These are phyloP conservation scores for Colletes latitarsis DNA, from an alignment of 1,140 invertebrate species.

Conservation along the genomic window DNA sequence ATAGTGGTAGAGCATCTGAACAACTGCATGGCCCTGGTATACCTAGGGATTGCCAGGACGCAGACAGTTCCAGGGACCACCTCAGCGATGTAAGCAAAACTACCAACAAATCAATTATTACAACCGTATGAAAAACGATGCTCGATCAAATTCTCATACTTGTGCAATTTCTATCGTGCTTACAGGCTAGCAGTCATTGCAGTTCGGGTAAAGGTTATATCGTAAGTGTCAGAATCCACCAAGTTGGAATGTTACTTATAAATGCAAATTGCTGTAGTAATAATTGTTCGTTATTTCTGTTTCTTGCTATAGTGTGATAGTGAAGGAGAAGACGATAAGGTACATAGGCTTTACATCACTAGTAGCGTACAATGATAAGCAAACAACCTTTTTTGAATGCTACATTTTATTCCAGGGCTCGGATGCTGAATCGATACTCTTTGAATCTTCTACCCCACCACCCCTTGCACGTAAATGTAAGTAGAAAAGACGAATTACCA, in stretches of 20 bases:
- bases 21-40: constrained; percentile 88
- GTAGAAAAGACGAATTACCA: constrained; percentile 41
- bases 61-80: constrained; percentile 89
- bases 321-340: constrained; percentile 93
- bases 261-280: neutral
- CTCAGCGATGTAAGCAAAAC: constrained; percentile 88
- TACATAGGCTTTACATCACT: constrained; percentile 77
- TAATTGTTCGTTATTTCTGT: constrained; percentile 49
- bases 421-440: constrained; percentile 89
- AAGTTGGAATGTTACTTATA: neutral
- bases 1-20: constrained; percentile 89
- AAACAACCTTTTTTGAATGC: neutral
- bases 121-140: neutral
- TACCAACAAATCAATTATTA: neutral
- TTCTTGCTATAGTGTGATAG: constrained; percentile 92
- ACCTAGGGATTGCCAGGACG: constrained; percentile 84
- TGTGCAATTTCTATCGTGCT: constrained; percentile 65
- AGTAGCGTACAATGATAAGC: neutral
- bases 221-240: constrained; percentile 85
- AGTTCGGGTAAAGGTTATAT: constrained; percentile 94
- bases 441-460: constrained; percentile 85
- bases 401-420: constrained; percentile 81
- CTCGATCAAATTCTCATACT: neutral
- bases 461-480: constrained; percentile 83
- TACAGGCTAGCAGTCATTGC: constrained; percentile 91